Evolutionary conservation across 2,113 vertebrate genomes (phyloP).

Genomic region (Mus pahari): DNA sequence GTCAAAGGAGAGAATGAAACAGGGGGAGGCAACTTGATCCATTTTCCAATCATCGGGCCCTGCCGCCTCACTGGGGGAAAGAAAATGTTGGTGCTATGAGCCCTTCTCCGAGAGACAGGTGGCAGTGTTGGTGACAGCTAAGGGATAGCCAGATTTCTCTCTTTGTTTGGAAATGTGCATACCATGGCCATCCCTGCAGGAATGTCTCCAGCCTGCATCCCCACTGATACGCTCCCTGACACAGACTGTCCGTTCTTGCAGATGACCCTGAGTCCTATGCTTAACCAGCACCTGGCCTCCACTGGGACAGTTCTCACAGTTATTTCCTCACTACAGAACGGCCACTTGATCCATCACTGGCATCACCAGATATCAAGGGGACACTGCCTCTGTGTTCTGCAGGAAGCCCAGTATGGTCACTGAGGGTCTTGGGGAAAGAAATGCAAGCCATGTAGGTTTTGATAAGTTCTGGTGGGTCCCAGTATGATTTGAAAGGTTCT

Average conservation of each 20-base stretch:
- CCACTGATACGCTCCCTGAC: not conserved
- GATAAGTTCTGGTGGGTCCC: not conserved
- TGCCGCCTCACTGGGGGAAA: not conserved
- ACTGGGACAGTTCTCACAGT: too few relatives aligned
- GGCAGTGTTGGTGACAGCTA: not conserved
- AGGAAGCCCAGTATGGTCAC: too few relatives aligned
- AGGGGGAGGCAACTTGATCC: not conserved
- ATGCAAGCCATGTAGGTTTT: accelerated
- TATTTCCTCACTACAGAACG: not conserved
- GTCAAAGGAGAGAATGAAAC: not conserved
- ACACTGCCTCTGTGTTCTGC: not conserved
- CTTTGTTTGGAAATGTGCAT: not conserved
- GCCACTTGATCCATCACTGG: not conserved
- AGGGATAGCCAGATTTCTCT: not conserved
- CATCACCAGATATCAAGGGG: not conserved
- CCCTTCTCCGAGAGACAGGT: not conserved
- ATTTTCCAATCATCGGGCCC: not conserved
- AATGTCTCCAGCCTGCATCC: accelerated
- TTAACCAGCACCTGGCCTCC: accelerated
- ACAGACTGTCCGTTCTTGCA: too few relatives aligned
- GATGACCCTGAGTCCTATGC: not conserved
- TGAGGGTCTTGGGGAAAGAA: not conserved
- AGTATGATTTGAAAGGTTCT: too few relatives aligned
- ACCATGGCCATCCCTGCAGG: too few relatives aligned
- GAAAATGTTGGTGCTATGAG: not conserved